Evolutionary conservation across 2,888 invertebrate genomes (phyloP), one percentile per base, ranked within the genome.

Genomic region (Trissonchulus latispiculum): DNA sequence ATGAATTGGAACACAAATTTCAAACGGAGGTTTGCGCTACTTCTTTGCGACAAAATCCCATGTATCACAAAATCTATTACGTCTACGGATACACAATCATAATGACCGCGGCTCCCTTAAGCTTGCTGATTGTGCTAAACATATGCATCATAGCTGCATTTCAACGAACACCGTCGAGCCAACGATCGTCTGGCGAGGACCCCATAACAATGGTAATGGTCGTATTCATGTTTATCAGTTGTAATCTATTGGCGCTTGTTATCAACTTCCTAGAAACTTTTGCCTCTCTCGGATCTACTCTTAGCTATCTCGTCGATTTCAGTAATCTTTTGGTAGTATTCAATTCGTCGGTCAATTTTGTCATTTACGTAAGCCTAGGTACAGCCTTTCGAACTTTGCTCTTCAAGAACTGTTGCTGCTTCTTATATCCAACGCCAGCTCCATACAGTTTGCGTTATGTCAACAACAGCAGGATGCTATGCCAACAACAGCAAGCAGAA

Each of bases 301-400:
- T 82, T 73, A 80, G 80, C 74, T 82, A 82, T 71, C 76, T 82
- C 31, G 80, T 82, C 62, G 82, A 82, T 76, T 70, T 80, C 8
- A 79, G 80, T 36, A 82, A 82, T 69, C 78, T 82, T 48, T 75
- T 82, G 33, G 81, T 82, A 18, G 81, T 82, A 3, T 79, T 81
- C 75, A 82, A 82, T 75, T 80, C 80, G 48, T 79, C 79, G 70
- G 80, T 81, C 77, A 81, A 81, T 72, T 80, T 81, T 72, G 77
- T 80, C 67, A 81, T 81, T 70, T 81, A 81, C 75, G 77, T 80
- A 75, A 78, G 77, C n/a, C 81, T 80, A 76, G 81, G 80, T 2
- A 75, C 74, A 1, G 74, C 76, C 2, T 81, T 81, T 70, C 77
- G 79, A 48, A 48, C 48, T n/a, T n/a, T n/a, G n/a, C n/a, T n/a